phyloP scores from a whole-genome alignment of 2,797 vertebrate genomes.

The Diplodus sargus region DNA sequence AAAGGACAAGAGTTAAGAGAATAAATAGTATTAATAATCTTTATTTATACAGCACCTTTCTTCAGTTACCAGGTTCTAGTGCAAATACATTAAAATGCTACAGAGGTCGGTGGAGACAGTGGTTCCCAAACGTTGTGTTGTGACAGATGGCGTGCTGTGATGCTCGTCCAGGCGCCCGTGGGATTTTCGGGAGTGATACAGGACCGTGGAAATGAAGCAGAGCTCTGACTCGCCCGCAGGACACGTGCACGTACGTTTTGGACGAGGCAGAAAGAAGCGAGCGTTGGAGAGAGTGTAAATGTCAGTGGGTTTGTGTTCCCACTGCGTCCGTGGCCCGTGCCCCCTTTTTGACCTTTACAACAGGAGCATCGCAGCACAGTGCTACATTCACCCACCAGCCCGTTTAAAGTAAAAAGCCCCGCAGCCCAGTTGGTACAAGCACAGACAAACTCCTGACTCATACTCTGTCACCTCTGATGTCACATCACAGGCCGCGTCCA shows the following conservation, averaged over 20 bases:
- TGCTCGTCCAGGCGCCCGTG: no score
- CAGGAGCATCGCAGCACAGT: conserved; percentile 30
- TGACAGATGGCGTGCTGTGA: no score
- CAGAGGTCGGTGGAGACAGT: no score
- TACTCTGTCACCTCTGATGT: conserved; percentile 53
- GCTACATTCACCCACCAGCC: conserved; percentile 24
- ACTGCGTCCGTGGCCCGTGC: conserved; percentile 61
- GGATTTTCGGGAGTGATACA: no score
- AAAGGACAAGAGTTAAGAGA: no score
- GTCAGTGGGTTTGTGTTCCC: conserved; percentile 67
- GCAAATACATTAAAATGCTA: no score
- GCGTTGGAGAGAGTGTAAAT: conserved; percentile 60
- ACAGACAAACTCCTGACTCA: conserved; percentile 58
- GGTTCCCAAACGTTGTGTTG: no score
- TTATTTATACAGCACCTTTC: no score
- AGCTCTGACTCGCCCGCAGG: conserved; percentile 18
- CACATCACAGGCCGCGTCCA: conserved; percentile 37
- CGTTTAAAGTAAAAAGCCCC: conserved; percentile 54
- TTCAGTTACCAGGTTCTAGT: no score
- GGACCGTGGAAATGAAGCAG: background rate
- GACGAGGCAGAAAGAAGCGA: conserved; percentile 29
- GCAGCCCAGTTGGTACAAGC: conserved; percentile 21
- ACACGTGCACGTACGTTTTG: conserved; percentile 13
- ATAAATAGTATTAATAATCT: no score
- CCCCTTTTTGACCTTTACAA: conserved; percentile 70